phyloP scores from a whole-genome alignment of 2,113 vertebrate genomes.

The Cercopithecus mona region DNA sequence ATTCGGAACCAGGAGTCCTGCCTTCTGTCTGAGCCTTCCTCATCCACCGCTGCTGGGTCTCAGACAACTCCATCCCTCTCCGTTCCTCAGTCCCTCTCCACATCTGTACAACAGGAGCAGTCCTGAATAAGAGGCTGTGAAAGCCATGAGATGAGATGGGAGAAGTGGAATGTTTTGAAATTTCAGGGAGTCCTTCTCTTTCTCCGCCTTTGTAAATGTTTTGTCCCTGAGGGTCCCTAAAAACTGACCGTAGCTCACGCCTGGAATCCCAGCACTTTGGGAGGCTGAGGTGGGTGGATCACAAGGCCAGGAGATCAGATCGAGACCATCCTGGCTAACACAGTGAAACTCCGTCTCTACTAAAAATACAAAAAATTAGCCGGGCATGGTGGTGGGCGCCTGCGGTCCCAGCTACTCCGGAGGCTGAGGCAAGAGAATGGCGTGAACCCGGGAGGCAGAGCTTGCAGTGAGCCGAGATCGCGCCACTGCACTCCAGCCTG shows the following conservation, averaged over 20 bases:
- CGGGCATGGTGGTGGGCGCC: rapidly evolving
- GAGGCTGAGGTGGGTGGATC: no score
- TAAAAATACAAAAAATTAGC: no score
- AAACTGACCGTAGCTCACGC: no score
- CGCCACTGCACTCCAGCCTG: no score
- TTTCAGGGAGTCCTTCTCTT: neutral
- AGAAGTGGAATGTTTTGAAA: neutral
- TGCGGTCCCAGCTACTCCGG: no score
- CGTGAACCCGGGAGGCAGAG: no score
- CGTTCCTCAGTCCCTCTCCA: neutral
- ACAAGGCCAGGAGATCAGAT: no score
- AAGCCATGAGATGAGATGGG: neutral
- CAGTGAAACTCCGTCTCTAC: no score
- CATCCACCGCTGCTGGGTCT: neutral
- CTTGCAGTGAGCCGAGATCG: no score
- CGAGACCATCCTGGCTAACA: no score
- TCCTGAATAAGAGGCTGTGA: neutral
- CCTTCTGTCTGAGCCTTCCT: neutral
- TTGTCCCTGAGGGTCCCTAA: neutral
- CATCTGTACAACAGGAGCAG: neutral
- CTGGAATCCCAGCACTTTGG: no score
- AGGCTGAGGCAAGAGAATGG: no score
- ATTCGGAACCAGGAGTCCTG: neutral
- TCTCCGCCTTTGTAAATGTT: neutral
- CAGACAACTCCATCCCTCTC: neutral